These are phyloP conservation scores for Limosa lapponica DNA, from an alignment of 2,797 vertebrate species.

Conservation along the genomic window DNA sequence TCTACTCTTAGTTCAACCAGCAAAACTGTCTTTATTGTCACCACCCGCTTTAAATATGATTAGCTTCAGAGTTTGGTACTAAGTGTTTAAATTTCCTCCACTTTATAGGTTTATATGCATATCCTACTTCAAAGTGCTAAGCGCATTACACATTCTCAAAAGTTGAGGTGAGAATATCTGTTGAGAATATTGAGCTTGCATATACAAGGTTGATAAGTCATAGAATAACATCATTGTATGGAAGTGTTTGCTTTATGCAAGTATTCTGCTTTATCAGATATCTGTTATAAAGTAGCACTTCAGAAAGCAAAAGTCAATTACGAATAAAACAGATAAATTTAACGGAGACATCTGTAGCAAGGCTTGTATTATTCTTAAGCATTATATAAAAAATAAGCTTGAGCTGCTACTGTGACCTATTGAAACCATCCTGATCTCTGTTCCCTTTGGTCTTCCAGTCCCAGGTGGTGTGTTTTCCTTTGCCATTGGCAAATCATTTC, in stretches of 20 bases:
- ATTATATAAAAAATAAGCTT: background rate
- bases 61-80: background rate
- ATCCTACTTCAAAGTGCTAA: background rate
- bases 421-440: background rate
- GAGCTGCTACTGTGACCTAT: background rate
- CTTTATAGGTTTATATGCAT: background rate
- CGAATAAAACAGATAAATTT: background rate
- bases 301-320: slow-evolving; percentile 1
- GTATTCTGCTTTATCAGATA: background rate
- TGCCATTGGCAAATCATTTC: background rate
- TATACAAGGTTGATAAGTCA: background rate
- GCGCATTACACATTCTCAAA: background rate
- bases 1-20: background rate
- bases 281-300: background rate
- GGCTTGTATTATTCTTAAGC: background rate
- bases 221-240: background rate
- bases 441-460: background rate
- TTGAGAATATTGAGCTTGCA: background rate
- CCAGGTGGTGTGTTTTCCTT: background rate
- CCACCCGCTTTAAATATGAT: background rate
- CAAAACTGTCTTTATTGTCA: background rate
- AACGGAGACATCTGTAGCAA: background rate
- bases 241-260: slow-evolving; percentile 1
- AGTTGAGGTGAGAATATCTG: background rate
- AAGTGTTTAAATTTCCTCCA: background rate